phyloP scores from a whole-genome alignment of 1,140 invertebrate species.

The Pomacea maculata region DNA sequence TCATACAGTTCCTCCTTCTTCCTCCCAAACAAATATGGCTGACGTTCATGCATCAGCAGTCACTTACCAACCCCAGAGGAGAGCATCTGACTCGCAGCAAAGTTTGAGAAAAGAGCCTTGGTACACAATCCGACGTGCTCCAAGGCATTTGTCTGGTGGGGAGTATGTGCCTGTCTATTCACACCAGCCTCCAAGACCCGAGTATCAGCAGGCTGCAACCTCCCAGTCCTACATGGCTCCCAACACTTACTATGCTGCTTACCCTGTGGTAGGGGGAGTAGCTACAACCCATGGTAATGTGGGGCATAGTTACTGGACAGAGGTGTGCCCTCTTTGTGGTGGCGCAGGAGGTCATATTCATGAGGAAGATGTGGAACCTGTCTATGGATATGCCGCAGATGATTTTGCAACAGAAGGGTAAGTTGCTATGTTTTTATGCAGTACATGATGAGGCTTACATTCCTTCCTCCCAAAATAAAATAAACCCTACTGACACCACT shows the following conservation, averaged over 20 bases:
- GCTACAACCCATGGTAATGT: background rate
- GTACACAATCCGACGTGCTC: constrained; percentile 24
- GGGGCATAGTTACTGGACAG: constrained; percentile 12
- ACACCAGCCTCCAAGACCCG: constrained; percentile 22
- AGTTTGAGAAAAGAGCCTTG: constrained; percentile 26
- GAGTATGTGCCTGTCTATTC: constrained; percentile 31
- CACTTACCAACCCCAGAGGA: constrained; percentile 3
- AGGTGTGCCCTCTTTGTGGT: constrained; percentile 49
- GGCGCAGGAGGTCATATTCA: constrained; percentile 44
- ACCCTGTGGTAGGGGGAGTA: background rate
- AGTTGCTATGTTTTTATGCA: background rate
- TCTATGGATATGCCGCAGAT: constrained; percentile 34
- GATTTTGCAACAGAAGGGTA: constrained; percentile 27
- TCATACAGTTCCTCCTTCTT: background rate
- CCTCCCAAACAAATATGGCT: constrained; percentile 13
- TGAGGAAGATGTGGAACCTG: constrained; percentile 34
- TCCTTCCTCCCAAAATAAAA: too few relatives aligned
- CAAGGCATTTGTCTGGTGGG: constrained; percentile 12
- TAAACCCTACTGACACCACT: too few relatives aligned
- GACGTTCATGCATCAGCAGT: background rate
- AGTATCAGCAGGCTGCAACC: constrained; percentile 21
- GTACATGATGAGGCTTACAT: background rate
- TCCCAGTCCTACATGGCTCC: constrained; percentile 20
- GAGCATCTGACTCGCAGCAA: constrained; percentile 3
- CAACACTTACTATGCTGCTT: background rate